Evolutionary conservation across 2,888 invertebrate genomes (phyloP), one percentile per base, ranked within the genome.

Genomic region (Heliconius cydno): DNA sequence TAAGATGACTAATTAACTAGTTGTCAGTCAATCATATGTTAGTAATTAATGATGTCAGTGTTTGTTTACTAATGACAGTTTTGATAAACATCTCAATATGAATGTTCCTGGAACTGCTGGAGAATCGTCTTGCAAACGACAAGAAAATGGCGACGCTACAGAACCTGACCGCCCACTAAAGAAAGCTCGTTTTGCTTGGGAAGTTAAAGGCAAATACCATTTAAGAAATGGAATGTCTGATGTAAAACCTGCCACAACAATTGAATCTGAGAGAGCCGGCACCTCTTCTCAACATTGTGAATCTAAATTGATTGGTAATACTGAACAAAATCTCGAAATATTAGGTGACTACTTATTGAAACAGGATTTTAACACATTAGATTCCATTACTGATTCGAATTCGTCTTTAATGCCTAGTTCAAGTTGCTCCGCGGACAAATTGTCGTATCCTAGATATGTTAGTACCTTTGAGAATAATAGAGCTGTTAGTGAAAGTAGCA

Each of bases 171-270:
- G 78, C 78, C 78, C 78, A 79, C 78, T 70, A 74, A 79, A 79
- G 89, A 96, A 96, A 90, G 96, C 96, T 80, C 94, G 96, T 85
- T 96, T 96, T 90, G 95, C 96, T 78, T 96, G 96, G 96, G 96
- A 96, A 94, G 95, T 96, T 81, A 96, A 96, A 91, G 96, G 96
- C 67, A 95, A 96, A 94, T 95, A 96, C 88, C 96, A 96, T 87
- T 89, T 96, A 83, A 96, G 95, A 90, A 94, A 95, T 83, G 92
- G 92, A 81, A 83, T 85, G 78, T 83, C 87, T 41, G 89, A 88
- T 52, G 83, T 83, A 60, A 86, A 86, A 80, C 75, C 86, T 65
- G 77, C 84, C 28, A 72, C 82, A 38, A 76, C 84, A 25, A 84
- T 78, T 41, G 88, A 88, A 65, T 66, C 84, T 25, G 87, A 87